Evolutionary conservation across 2,113 vertebrate species (phyloP), one percentile per base, ranked within the genome.

Genomic region (Orthonyx spaldingii): DNA sequence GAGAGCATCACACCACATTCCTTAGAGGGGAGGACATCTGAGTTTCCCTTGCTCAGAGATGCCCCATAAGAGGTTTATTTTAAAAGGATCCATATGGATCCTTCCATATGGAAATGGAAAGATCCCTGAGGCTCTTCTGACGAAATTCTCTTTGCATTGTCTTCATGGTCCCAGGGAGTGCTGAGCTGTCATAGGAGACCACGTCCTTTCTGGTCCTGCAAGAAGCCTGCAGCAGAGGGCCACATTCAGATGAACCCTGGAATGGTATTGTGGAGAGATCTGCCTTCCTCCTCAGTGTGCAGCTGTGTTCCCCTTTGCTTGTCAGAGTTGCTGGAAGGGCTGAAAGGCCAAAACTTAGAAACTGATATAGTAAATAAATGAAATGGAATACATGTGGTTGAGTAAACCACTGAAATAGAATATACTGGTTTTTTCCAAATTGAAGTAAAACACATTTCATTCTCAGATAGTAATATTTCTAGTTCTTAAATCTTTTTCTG

Each of bases 161-260:
- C 30, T 49, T 65, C 9, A 2, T 52, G 60, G 15, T 83, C 39
- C 17, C 65, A 49, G 69, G 27, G 15, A 59, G 8, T 4, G 30
- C n/a, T 53, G 41, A 60, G 46, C 14, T 88, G 5, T 82, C 46
- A 2, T 1, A 47, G 50, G n/a, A 77, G 30, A 47, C 14, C 7
- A 13, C 0, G 0, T 78, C 47, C 33, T 66, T 65, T 70, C 32
- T 4, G 5, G 10, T 70, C 33, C 42, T 63, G 15, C 46, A 65
- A 59, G 53, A 53, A 92, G 33, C 7, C 10, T 64, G 30, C 39
- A 68, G 41, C 46, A 6, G 41, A 68, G 49, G 52, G 22, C 24
- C 3, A 3, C 4, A 7, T 77, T 61, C 4, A 5, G 28, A 17
- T 86, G 26, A 63, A 63, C 56, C 7, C 11, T 63, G 52, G 28